phyloP scores from a whole-genome alignment of 2,888 invertebrate genomes.

The Adelphocoris suturalis region DNA sequence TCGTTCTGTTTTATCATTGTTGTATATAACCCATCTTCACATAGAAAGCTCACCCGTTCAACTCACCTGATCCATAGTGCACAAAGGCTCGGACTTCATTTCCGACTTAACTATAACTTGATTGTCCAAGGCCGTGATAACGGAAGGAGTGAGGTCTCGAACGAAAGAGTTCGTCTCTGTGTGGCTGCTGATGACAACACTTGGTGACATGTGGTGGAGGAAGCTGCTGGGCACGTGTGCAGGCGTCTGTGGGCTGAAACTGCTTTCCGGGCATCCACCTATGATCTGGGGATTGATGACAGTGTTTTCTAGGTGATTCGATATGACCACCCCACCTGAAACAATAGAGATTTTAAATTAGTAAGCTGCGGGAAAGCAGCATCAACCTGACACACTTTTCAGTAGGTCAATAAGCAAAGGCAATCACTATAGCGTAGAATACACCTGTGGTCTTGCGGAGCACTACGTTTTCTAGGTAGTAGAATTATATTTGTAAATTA shows the following conservation, averaged over 20 bases:
- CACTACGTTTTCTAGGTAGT: no score
- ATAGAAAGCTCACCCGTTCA: background rate
- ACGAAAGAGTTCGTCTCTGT: slow-evolving; percentile 74
- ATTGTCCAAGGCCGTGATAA: slow-evolving; percentile 64
- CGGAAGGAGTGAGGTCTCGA: slow-evolving; percentile 62
- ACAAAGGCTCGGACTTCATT: slow-evolving; percentile 69
- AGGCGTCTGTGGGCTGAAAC: slow-evolving; percentile 54
- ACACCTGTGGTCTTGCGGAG: no score
- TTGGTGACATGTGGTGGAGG: slow-evolving; percentile 72
- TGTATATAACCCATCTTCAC: no score
- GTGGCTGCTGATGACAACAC: slow-evolving; percentile 73
- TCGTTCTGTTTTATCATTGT: no score
- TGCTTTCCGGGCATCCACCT: slow-evolving; percentile 48
- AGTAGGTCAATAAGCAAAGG: no score
- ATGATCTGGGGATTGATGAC: slow-evolving; percentile 70
- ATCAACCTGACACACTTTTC: no score
- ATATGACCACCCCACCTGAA: slow-evolving; percentile 77
- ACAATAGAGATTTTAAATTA: background rate
- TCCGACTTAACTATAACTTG: slow-evolving; percentile 76
- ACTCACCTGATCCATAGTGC: slow-evolving; percentile 61
- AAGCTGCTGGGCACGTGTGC: slow-evolving; percentile 37
- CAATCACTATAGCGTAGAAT: no score
- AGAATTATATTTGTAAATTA: slow-evolving; percentile 5
- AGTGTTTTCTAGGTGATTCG: slow-evolving; percentile 75
- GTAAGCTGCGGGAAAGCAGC: no score